Conservation (phyloP, 2,797 vertebrate genomes). For the Lithobates sylvaticus region DNA sequence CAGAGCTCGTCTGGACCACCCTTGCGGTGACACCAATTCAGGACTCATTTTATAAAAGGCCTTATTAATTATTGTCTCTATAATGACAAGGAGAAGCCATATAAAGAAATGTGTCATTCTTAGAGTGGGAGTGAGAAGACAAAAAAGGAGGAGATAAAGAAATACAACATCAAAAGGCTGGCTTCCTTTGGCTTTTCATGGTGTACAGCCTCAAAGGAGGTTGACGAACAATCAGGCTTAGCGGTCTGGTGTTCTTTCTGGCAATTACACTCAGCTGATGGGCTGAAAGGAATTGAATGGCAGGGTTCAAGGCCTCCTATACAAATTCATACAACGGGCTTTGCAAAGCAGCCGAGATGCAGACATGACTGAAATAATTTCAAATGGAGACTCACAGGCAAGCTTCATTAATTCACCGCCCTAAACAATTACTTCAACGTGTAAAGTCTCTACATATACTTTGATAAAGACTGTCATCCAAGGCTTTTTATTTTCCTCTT, state of each 20-base stretch:
- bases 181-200: constrained; percentile 94
- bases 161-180: constrained; percentile 94
- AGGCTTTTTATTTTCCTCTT: constrained; percentile 76
- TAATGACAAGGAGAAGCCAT: constrained; percentile 88
- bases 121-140: constrained; percentile 86
- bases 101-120: constrained; percentile 97
- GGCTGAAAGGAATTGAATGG: constrained; percentile 99
- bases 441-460: constrained; percentile 86
- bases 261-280: constrained; percentile 99
- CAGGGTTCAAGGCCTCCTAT: constrained; percentile 98
- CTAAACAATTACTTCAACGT: constrained; percentile 84
- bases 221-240: constrained; percentile 97
- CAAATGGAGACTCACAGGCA: constrained; percentile 90
- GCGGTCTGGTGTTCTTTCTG: constrained; percentile 98
- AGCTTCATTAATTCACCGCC: constrained; percentile 86
- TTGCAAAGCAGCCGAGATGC: constrained; percentile 81
- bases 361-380: constrained; percentile 94
- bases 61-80: constrained; percentile 99
- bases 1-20: constrained; percentile 87
- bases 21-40: constrained; percentile 94
- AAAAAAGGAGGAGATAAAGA: constrained; percentile 78
- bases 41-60: constrained; percentile 95
- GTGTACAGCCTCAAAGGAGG: constrained; percentile 99
- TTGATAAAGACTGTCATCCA: constrained; percentile 81
- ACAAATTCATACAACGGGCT: constrained; percentile 97